These are phyloP conservation scores for Ctenosaura bakeri DNA, from an alignment of 2,797 vertebrate genomes.

Conservation along the genomic window DNA sequence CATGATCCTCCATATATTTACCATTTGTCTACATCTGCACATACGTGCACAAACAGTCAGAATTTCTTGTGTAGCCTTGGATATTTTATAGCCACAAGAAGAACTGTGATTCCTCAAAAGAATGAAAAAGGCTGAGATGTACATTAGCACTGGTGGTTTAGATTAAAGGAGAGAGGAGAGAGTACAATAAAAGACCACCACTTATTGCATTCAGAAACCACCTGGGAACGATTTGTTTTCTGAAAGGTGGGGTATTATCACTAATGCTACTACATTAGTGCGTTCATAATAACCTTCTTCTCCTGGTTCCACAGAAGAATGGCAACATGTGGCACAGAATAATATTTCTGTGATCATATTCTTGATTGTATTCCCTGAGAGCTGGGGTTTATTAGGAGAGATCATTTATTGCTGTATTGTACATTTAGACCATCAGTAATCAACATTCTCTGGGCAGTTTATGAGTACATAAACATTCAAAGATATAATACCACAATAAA, in stretches of 20 bases:
- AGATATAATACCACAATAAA: no score
- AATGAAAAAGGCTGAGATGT: neutral
- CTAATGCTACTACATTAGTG: neutral
- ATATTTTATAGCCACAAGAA: constrained; percentile 28
- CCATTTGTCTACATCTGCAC: neutral
- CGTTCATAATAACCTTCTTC: no score
- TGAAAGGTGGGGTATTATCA: neutral
- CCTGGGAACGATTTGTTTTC: neutral
- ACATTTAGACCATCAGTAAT: no score
- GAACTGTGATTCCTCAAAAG: constrained; percentile 12
- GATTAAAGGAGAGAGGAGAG: neutral
- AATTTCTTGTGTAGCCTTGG: neutral
- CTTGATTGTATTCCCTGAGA: no score
- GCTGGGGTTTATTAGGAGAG: no score
- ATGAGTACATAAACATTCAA: no score
- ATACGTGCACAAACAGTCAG: neutral
- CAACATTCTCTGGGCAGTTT: no score
- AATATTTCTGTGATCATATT: no score
- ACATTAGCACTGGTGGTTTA: neutral
- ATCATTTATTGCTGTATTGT: no score
- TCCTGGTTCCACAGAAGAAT: neutral
- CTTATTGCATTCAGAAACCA: neutral
- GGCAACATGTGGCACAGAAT: no score
- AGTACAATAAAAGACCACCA: neutral
- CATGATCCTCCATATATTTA: constrained; percentile 7